Conservation (phyloP, 2,888 invertebrate genomes). For the Hypena proboscidalis region DNA sequence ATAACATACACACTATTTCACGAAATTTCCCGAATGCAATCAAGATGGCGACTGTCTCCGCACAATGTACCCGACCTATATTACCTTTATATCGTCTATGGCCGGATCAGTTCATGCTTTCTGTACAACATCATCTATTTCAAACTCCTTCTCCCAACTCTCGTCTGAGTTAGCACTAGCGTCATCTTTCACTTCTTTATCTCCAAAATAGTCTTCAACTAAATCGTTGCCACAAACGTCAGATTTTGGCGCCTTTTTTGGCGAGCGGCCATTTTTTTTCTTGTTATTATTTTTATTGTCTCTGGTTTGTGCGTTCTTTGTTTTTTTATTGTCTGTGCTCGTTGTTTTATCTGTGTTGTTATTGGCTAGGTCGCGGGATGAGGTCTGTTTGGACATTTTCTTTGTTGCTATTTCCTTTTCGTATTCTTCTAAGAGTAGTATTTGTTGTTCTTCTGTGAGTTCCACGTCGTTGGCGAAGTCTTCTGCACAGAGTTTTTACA, state of each 20-base stretch:
- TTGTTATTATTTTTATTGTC: slow-evolving; percentile 60
- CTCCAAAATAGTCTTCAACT: slow-evolving; percentile 83
- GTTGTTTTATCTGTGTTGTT: slow-evolving; percentile 65
- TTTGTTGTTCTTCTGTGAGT: slow-evolving; percentile 89
- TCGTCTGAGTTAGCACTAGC: slow-evolving; percentile 83
- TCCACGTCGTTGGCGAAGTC: slow-evolving; percentile 88
- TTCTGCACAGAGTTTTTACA: slow-evolving; percentile 70
- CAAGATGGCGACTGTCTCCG: slow-evolving; percentile 13
- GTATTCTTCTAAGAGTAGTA: slow-evolving; percentile 87
- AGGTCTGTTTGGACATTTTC: slow-evolving; percentile 63
- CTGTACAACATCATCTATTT: slow-evolving; percentile 73
- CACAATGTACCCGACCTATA: slow-evolving; percentile 35
- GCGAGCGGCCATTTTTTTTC: slow-evolving; percentile 61
- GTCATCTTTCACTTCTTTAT: slow-evolving; percentile 75
- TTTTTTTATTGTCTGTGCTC: slow-evolving; percentile 48
- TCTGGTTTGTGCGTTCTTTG: slow-evolving; percentile 58
- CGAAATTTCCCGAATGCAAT: slow-evolving; percentile 12
- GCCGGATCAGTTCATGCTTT: slow-evolving; percentile 62
- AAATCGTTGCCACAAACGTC: slow-evolving; percentile 79
- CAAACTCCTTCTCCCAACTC: slow-evolving; percentile 87
- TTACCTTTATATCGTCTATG: slow-evolving; percentile 41
- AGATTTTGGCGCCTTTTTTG: slow-evolving; percentile 64
- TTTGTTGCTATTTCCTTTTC: slow-evolving; percentile 86
- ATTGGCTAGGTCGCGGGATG: slow-evolving; percentile 63
- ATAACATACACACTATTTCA: slow-evolving; percentile 11